Base-by-base conservation (phyloP, 2,113 vertebrate species). In the Boleophthalmus pectinirostris region DNA sequence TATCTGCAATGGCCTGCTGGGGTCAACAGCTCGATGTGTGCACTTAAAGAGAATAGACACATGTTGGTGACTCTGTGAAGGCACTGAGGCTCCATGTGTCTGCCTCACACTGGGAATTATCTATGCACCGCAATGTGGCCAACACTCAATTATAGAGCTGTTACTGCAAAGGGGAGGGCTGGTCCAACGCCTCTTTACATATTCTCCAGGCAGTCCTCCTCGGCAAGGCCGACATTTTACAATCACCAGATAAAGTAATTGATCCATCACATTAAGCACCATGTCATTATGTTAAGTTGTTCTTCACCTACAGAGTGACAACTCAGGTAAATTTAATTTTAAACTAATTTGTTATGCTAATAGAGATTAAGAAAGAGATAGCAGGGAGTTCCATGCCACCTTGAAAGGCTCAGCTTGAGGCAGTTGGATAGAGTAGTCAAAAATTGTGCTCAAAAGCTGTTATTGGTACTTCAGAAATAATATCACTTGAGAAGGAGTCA, bases 11-110 rank as follows among this genome's bases (percentile, higher is more conserved):
- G 79, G 65, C 84, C 82, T 46, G 11, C 70, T 23, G 85, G 88
- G 91, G 90, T 91, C 91, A 91, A 78, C 80, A 81, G 80, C 81
- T 84, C 80, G 60, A 85, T 82, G 80, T 70, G 84, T 21, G 64
- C 68, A 67, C 56, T 60, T 61, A 13, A n/a, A 54, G 69, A 69
- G 58, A 43, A 2, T 10, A 58, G 67, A 79, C 70, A 47, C 73
- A 70, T 24, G 49, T 49, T 63, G 58, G 63, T 58, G 63, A 53
- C 24, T 7, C 38, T 23, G 18, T 46, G 56, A 35, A 70, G 8
- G 60, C 53, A 68, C 75, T 69, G 15, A 69, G 82, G 57, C 65
- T 46, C 54, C 66, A 82, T 13, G 56, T 63, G 73, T 68, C 85
- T 74, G 61, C 61, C 38, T 18, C 33, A 64, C 61, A 64, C 75